These are phyloP conservation scores for Australoheros scitulus DNA, from an alignment of 2,113 vertebrate genomes.

Conservation along the genomic window DNA sequence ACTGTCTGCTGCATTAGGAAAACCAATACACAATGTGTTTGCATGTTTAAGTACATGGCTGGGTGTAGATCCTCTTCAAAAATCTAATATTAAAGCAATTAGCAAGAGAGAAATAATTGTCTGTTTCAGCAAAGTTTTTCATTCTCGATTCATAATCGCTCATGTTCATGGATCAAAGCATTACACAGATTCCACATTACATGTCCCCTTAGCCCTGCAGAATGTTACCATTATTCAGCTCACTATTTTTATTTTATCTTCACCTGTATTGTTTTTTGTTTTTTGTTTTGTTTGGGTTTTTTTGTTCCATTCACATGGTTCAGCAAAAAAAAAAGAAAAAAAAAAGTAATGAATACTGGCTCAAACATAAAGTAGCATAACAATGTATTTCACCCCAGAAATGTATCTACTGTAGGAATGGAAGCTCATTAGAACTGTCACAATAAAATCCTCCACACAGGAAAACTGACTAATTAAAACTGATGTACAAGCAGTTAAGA, in stretches of 20 bases:
- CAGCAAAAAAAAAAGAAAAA: not conserved
- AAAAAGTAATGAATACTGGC: fast-evolving
- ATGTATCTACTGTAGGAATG: not conserved
- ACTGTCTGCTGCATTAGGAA: not conserved
- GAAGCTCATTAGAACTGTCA: conserved; percentile 4
- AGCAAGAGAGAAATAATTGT: not conserved
- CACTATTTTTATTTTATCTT: not conserved
- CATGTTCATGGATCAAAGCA: not conserved
- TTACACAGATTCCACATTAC: not conserved
- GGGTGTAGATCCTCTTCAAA: not conserved
- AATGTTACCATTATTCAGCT: not conserved
- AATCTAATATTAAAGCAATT: not conserved
- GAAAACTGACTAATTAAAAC: not conserved
- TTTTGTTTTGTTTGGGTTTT: no score
- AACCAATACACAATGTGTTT: not conserved
- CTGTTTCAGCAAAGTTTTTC: not conserved
- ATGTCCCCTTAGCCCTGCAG: not conserved
- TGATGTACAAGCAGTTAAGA: not conserved
- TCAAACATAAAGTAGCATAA: not conserved
- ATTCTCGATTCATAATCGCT: not conserved
- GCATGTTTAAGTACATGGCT: not conserved
- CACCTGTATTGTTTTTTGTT: not conserved
- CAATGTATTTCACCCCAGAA: conserved; percentile 18
- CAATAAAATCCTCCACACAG: not conserved
- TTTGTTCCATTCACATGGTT: not conserved